Base-by-base conservation (phyloP, 2,888 invertebrate genomes). In the Drosophila heteroneura region DNA sequence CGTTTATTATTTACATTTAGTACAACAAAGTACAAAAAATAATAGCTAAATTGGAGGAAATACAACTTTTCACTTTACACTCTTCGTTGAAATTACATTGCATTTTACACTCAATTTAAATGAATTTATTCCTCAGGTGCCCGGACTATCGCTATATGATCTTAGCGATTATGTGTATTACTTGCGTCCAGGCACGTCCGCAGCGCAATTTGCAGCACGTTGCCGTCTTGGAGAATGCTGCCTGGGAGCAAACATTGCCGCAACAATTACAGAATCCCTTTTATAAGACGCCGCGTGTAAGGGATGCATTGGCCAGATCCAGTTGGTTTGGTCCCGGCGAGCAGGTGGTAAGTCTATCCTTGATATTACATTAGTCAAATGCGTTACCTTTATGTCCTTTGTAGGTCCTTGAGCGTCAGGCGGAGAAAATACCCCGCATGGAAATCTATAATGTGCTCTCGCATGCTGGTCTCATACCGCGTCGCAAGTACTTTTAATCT, bases 301-400 rank as follows among this genome's bases (percentile, higher is more conserved):
- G 94, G 44, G 93, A 94, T 60, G 93, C 95, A 0, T 85, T 96
- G 49, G 95, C 95, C 2, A 90, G 95, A 57, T 94, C 94, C 44
- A 96, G 95, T 81, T 94, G 95, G 92, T 94, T 96, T 70, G 95
- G 95, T 56, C 94, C 95, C 19, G 96, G 96, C 41, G 96, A 96
- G 90, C 93, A 94, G 74, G 92, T 94, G 91, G 96, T 95, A 92
- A 89, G 78, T 77, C 37, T 9, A 1, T 22, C 9, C 1, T 14
- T 22, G 9, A 7, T 22, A 0, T 12, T 16, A 26, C 7, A 7
- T 32, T 12, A 16, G 1, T 1, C 28, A 44, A n/a, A 5, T 33
- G 12, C 7, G 0, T 19, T 3, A 22, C 28, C 2, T 53, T 64
- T 44, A 6, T 56, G 30, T 33, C 6, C 19, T 39, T 67, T 51